A percentile compares a stretch with the other conserved stretches of the same genome.
Evolutionary conservation across 2,113 vertebrate genomes (phyloP).

Genomic region (Cyanoramphus novaezelandiae): DNA sequence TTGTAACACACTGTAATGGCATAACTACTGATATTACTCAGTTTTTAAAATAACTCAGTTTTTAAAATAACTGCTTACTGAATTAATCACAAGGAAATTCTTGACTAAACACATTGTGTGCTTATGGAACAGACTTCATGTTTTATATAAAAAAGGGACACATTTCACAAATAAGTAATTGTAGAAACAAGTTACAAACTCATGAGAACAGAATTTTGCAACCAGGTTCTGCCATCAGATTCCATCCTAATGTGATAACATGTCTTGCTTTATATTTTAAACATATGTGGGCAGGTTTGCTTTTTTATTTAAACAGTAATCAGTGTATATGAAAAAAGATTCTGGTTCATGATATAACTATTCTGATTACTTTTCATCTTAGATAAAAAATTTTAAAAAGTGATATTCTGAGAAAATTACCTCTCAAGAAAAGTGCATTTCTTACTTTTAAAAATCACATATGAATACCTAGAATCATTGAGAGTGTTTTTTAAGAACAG

Average conservation of each 20-base stretch:
- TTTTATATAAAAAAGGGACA: not conserved
- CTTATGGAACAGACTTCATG: not conserved
- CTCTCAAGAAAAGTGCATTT: not conserved
- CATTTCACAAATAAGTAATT: not conserved
- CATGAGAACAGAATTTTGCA: not conserved
- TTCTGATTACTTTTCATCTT: not conserved
- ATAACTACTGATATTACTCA: not conserved
- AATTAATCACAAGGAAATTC: not conserved
- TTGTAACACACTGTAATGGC: not conserved
- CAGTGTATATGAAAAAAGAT: not conserved
- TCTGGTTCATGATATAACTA: not conserved
- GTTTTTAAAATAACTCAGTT: not conserved
- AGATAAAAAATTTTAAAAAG: not conserved
- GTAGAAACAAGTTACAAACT: not conserved
- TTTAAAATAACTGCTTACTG: not conserved
- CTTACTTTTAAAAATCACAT: not conserved
- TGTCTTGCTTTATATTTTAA: not conserved
- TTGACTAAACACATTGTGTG: not conserved
- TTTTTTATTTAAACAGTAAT: not conserved
- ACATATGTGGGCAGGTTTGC: not conserved
- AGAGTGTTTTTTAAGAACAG: not conserved
- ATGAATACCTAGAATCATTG: not conserved
- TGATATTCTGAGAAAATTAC: not conserved
- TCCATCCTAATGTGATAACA: not conserved
- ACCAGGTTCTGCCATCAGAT: not conserved